A percentile compares a stretch with the other conserved stretches of the same genome.
Evolutionary conservation across 2,113 vertebrate species (phyloP).

Genomic region (Platichthys flesus): DNA sequence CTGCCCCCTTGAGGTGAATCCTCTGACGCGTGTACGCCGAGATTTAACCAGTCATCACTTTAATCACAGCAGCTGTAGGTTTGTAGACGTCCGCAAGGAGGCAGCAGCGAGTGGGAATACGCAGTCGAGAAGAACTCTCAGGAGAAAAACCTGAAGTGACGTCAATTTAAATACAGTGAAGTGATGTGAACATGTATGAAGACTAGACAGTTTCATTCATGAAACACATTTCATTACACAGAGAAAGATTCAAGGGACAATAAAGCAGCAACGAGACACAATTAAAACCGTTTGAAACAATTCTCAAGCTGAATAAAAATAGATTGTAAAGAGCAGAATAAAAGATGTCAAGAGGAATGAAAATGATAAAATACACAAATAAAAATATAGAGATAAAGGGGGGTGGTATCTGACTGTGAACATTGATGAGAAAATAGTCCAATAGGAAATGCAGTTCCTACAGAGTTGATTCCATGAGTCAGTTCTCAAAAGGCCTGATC

Average conservation of each 20-base stretch:
- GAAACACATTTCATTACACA: neutral
- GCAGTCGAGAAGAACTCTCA: neutral
- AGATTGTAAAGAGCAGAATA: too few relatives aligned
- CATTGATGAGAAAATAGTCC: neutral
- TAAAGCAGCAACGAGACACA: too few relatives aligned
- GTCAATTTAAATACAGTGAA: neutral
- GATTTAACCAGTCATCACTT: neutral
- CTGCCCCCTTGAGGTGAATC: neutral
- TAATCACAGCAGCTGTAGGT: neutral
- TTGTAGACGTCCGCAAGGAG: slow-evolving; percentile 21
- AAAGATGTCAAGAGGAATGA: too few relatives aligned
- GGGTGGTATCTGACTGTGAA: too few relatives aligned
- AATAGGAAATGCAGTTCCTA: too few relatives aligned
- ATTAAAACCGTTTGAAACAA: too few relatives aligned
- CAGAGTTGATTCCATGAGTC: neutral
- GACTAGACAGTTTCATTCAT: too few relatives aligned
- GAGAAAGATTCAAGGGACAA: too few relatives aligned
- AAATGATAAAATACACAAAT: too few relatives aligned
- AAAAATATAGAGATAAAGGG: too few relatives aligned
- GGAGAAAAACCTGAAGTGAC: neutral
- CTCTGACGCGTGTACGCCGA: neutral
- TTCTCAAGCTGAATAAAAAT: too few relatives aligned
- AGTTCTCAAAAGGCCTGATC: neutral
- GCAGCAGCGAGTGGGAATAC: neutral
- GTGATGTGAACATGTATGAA: neutral